Base-by-base conservation (phyloP, 2,797 vertebrate species). In the Poeciliopsis infans region DNA sequence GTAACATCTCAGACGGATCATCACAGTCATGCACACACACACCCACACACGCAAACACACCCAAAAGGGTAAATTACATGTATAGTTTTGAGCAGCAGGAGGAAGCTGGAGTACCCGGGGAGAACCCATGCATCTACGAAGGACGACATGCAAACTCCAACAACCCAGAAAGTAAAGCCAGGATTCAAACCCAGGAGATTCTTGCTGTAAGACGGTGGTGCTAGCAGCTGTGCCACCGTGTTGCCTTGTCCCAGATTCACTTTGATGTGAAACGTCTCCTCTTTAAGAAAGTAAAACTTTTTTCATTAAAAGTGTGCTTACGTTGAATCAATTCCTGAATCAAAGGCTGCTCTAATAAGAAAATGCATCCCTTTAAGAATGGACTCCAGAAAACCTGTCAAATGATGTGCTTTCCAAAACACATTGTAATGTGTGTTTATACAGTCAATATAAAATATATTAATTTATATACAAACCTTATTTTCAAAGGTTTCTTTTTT, bases 391-490 rank as follows among this genome's bases (percentile, higher is more conserved):
- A 39, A 41, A 68, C 33, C 23, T 41, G 36, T 39, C 36, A 41
- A 41, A 41, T 12, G 8, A 68, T 41, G 36, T 51, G 46, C 7
- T 11, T 72, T 49, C 49, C 16, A 71, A 53, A 46, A 72, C 43
- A 49, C n/a, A 31, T 72, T 20, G 33, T 25, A 68, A 39, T 12
- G 64, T 25, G 31, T 68, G 64, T 41, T 68, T 41, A 23, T 41
- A 68, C 16, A 39, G 10, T 41, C 20, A 68, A 68, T 68, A 68
- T 68, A 41, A 68, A 68, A 68, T 68, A 39, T 41, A 41, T 39
- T 12, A 68, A 68, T 68, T 39, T 68, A 20, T 39, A 39, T 68
- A 68, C 64, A 72, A 51, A 72, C 71, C 47, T 72, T 72, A 13
- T 31, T 18, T 23, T 18, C 16, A 51, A 72, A 72, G 28, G 46